Evolutionary conservation across 2,113 vertebrate genomes (phyloP).

Genomic region (Fregata magnificens): DNA sequence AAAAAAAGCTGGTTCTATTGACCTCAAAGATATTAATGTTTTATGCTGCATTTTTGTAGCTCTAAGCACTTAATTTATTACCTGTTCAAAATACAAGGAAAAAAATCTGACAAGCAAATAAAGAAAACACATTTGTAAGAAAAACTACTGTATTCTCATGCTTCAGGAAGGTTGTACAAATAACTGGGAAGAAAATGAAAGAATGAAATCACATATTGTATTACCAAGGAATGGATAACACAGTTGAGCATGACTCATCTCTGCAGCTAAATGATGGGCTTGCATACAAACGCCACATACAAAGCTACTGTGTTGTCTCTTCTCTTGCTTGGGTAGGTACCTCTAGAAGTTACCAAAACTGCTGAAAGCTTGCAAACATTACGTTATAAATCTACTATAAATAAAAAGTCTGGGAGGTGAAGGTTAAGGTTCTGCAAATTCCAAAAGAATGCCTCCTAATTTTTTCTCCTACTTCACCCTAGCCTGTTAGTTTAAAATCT

Average conservation of each 20-base stretch:
- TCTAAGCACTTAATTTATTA: conserved; percentile 11
- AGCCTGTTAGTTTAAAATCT: neutral
- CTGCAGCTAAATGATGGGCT: neutral
- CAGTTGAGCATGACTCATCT: neutral
- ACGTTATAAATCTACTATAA: neutral
- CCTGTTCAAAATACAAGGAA: neutral
- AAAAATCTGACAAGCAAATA: neutral
- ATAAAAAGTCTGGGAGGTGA: neutral
- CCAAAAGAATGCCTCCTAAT: neutral
- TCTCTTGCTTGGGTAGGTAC: neutral
- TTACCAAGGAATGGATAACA: neutral
- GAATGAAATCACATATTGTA: neutral
- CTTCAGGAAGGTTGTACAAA: neutral
- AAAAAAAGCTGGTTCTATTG: neutral
- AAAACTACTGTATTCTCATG: neutral
- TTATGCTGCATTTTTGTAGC: neutral
- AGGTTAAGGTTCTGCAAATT: neutral
- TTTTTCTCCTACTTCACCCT: neutral
- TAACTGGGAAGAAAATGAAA: neutral
- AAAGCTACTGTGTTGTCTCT: neutral
- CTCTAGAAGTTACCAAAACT: neutral
- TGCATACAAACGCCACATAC: neutral
- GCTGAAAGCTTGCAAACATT: neutral
- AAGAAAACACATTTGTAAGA: neutral
- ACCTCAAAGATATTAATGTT: neutral